Evolutionary conservation across 2,888 invertebrate genomes (phyloP).

Genomic region (Teleiodes luculella): DNA sequence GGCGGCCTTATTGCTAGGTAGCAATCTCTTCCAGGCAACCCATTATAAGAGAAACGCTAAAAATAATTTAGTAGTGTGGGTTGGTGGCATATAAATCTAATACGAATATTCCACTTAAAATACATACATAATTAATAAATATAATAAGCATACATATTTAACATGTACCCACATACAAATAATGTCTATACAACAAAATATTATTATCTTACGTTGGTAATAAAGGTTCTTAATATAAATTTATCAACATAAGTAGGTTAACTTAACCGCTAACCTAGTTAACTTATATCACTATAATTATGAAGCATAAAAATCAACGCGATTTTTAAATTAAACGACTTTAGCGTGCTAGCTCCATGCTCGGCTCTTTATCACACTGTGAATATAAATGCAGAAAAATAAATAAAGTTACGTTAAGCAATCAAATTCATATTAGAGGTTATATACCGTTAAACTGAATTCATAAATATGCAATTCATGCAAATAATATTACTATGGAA

Average conservation of each 20-base stretch:
- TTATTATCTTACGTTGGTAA: no score
- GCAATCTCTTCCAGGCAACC: no score
- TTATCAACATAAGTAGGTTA: neutral
- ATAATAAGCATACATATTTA: no score
- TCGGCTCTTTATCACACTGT: neutral
- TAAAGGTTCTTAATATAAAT: no score
- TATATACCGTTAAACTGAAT: neutral
- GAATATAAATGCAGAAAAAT: neutral
- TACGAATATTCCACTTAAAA: no score
- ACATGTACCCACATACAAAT: no score
- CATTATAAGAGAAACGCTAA: no score
- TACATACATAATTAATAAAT: no score
- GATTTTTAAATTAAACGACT: neutral
- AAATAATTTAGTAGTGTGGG: no score
- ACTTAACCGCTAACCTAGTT: neutral
- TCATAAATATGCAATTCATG: constrained; percentile 7
- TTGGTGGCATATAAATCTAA: no score
- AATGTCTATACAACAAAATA: no score
- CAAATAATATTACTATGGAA: neutral
- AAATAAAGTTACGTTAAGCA: neutral
- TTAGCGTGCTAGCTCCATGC: neutral
- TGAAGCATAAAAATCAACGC: neutral
- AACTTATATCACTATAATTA: neutral
- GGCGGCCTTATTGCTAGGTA: no score
- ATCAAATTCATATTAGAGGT: constrained; percentile 1